phyloP scores from a whole-genome alignment of 2,797 vertebrate species.

The Gobionotothen gibberifrons region DNA sequence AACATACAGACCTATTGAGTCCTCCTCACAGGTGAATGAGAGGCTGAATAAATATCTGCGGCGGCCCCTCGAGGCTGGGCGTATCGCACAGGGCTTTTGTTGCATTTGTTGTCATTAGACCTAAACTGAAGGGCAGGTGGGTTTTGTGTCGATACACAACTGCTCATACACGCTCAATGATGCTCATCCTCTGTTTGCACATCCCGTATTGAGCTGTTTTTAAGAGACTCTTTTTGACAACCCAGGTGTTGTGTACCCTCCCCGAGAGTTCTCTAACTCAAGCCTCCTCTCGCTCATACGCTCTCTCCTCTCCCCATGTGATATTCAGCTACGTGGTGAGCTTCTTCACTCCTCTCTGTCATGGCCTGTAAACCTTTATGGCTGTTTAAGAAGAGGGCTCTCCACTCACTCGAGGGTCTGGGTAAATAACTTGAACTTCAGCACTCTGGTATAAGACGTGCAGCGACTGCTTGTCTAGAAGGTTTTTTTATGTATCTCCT shows the following conservation, averaged over 20 bases:
- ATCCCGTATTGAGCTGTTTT: slow-evolving; percentile 44
- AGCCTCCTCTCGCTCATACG: not conserved
- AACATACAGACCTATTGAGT: slow-evolving; percentile 65
- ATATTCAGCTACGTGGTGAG: slow-evolving; percentile 71
- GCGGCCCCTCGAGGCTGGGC: slow-evolving; percentile 66
- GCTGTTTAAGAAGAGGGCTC: slow-evolving; percentile 53
- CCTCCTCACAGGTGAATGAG: slow-evolving; percentile 67
- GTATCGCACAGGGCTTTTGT: slow-evolving; percentile 68
- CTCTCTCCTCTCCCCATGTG: slow-evolving; percentile 50
- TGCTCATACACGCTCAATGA: slow-evolving; percentile 67
- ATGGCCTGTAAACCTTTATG: slow-evolving; percentile 63
- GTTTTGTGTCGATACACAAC: slow-evolving; percentile 70
- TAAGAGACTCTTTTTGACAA: slow-evolving; percentile 50
- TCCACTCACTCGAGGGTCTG: slow-evolving; percentile 22
- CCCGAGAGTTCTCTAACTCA: slow-evolving; percentile 13
- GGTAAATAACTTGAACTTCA: slow-evolving; percentile 46
- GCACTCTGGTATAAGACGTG: slow-evolving; percentile 10
- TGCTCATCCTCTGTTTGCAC: slow-evolving; percentile 72
- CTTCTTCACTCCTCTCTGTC: slow-evolving; percentile 62
- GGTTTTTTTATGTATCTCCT: slow-evolving; percentile 6
- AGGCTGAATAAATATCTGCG: slow-evolving; percentile 64
- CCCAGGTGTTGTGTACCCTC: slow-evolving; percentile 53
- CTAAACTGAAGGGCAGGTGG: slow-evolving; percentile 79
- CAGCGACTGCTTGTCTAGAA: slow-evolving; percentile 14
- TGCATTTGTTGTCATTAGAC: slow-evolving; percentile 79